Evolutionary conservation across 2,797 vertebrate genomes (phyloP).

Genomic region (Urophycis tenuis): DNA sequence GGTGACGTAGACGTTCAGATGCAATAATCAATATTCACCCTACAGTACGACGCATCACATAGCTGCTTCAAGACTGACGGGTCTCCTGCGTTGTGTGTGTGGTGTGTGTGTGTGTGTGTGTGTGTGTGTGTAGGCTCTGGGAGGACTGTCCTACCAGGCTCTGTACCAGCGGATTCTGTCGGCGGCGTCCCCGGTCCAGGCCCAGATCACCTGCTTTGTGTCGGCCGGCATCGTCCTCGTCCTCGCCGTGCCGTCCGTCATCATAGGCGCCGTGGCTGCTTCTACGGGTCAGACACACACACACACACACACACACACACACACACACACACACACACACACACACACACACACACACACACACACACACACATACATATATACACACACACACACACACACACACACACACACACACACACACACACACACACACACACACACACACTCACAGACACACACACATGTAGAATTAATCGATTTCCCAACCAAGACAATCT

Average conservation of each 20-base stretch:
- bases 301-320: conserved; percentile 7
- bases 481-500: no score
- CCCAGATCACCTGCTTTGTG: conserved; percentile 54
- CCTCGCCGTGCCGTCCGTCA: conserved; percentile 56
- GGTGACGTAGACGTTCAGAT: background rate
- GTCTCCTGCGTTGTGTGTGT: background rate
- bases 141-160: conserved; percentile 18
- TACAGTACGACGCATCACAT: background rate
- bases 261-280: conserved; percentile 60
- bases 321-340: background rate
- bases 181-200: conserved; percentile 34
- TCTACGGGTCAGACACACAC: conserved; percentile 55
- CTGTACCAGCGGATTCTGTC: conserved; percentile 26
- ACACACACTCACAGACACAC: background rate
- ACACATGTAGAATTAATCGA: no score
- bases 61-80: background rate
- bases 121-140: conserved; percentile 18
- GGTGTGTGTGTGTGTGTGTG: conserved; percentile 12
- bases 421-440: no score
- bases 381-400: no score
- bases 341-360: no score
- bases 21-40: background rate
- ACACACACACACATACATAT: no score
- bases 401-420: background rate
- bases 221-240: conserved; percentile 50